Evolutionary conservation across 1,140 invertebrate species (phyloP), one percentile per base, ranked within the genome.

Genomic region (Drosophila kikkawai): DNA sequence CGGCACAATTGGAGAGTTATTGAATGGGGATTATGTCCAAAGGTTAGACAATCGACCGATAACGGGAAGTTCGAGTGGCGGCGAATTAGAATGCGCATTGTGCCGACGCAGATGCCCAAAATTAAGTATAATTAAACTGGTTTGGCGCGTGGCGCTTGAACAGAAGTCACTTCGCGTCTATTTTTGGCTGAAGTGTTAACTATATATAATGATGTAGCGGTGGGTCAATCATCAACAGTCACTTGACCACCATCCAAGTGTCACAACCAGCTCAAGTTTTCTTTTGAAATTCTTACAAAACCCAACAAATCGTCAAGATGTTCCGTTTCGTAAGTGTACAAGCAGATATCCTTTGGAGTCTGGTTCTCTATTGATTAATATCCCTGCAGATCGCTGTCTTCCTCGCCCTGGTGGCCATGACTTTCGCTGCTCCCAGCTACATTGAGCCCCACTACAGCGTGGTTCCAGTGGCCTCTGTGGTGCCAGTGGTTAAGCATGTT

Each of bases 261-360:
- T 37, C 64, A 42, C 41, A 9, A 59, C 45, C 12, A 60, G 12
- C 34, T 60, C 9, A 22, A 73, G 39, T 51, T 50, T 17, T 13
- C 39, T 8, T 34, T 42, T 17, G 1, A 15, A 22, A 41, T 7
- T 2, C 15, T 29, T n/a, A 37, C 12, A 29, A 42, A 22, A 42
- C 29, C 17, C 17, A n/a, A 12, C 9, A 17, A 15, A 37, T 34
- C 29, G 9, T 26, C 42, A 81, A 73, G 0, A 81, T 81, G 79
- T 81, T 58, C 44, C 79, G 79, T 53, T 42, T 61, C 11, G 79
- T 82, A 59, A 77, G 79, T 80, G 29, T 9, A 15, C 1, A 29
- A 17, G 39, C 1, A 1, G 11, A 15, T 5, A 29, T 2, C 44
- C 11, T 56, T 60, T 12, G 6, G 4, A 44, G 2, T 32, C 9